These are phyloP conservation scores for Tipula vernalis DNA, from an alignment of 2,888 invertebrate genomes.

Conservation along the genomic window DNA sequence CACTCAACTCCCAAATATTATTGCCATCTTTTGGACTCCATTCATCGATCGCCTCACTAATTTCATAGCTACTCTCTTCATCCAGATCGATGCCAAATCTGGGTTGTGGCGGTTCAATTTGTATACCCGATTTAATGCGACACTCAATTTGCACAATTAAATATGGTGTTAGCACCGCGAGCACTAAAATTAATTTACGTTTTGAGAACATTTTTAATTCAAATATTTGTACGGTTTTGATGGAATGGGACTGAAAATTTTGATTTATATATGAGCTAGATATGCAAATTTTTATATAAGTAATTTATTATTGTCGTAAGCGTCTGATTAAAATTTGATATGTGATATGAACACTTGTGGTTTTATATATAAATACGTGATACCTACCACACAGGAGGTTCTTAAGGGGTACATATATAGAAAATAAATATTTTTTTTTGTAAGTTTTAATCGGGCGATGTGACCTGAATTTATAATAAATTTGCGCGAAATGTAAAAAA, in stretches of 20 bases:
- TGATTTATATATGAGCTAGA: background rate
- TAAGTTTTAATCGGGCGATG: background rate
- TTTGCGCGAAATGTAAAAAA: background rate
- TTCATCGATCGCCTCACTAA: constrained; percentile 23
- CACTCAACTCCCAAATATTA: constrained; percentile 44
- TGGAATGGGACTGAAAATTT: background rate
- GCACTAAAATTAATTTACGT: background rate
- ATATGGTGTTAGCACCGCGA: background rate
- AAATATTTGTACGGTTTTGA: background rate
- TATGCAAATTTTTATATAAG: background rate
- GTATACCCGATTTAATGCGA: background rate
- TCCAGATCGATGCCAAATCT: background rate
- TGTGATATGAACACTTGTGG: background rate
- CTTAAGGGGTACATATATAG: background rate
- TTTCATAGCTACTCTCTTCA: background rate
- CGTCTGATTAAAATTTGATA: background rate
- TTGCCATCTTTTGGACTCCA: constrained; percentile 37
- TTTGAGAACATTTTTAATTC: background rate
- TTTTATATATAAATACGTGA: background rate
- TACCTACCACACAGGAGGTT: background rate
- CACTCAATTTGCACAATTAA: background rate
- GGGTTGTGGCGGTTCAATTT: background rate
- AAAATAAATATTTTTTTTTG: background rate
- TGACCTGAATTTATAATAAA: background rate
- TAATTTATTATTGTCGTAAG: background rate